Conservation (phyloP, 92 coral and sea anemone species). For the Zoanthus gigantus region DNA sequence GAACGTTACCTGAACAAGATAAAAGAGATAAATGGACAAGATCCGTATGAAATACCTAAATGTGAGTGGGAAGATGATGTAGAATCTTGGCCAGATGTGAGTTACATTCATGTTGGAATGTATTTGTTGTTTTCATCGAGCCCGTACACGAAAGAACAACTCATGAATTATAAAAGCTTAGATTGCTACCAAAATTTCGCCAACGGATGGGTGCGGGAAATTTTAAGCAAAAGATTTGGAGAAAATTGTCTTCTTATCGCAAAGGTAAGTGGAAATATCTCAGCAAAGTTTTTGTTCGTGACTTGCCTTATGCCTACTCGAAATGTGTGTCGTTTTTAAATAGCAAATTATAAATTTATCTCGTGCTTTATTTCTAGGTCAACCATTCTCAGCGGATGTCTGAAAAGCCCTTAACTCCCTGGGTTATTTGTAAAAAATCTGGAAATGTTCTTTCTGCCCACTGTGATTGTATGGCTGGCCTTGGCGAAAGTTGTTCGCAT, state of each 20-base stretch:
- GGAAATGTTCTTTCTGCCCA: no score
- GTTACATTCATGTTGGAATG: slow-evolving; percentile 62
- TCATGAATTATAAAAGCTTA: no score
- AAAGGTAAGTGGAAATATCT: slow-evolving; percentile 44
- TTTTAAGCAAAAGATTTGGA: neutral
- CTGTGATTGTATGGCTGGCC: no score
- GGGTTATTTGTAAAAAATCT: slow-evolving; percentile 41
- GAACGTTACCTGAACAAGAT: neutral
- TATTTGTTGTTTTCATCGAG: slow-evolving; percentile 16
- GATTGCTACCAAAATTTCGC: no score
- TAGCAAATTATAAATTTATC: neutral
- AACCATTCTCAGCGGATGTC: slow-evolving; percentile 32
- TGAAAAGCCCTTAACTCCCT: slow-evolving; percentile 51
- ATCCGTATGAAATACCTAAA: no score
- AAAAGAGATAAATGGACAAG: no score
- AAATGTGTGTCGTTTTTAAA: slow-evolving; percentile 6
- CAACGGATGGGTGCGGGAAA: no score
- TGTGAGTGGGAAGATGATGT: slow-evolving; percentile 44
- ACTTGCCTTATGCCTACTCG: slow-evolving; percentile 23
- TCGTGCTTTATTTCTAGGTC: neutral
- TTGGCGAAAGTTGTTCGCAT: no score
- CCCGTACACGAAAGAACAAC: no score
- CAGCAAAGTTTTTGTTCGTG: slow-evolving; percentile 24
- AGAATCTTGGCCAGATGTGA: slow-evolving; percentile 53
- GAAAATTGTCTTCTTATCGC: slow-evolving; percentile 60